phyloP scores from a whole-genome alignment of 1,140 invertebrate genomes.

The Ganaspis sp. region DNA sequence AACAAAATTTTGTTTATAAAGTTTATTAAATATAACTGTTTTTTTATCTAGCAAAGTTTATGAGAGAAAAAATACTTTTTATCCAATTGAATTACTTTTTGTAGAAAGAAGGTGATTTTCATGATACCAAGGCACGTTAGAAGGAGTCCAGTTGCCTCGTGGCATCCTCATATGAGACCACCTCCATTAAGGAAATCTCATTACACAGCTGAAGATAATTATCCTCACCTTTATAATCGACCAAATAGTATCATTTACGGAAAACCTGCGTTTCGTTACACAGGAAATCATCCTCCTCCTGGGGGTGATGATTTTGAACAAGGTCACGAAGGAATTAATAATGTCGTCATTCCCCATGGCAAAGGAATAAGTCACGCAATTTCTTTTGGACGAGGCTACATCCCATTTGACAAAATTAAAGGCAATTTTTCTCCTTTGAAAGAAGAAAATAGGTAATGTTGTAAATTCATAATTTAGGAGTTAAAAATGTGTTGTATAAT shows the following conservation, averaged over 20 bases:
- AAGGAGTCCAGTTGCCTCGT: conserved; percentile 51
- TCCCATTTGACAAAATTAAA: conserved; percentile 63
- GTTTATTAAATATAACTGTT: conserved; percentile 1
- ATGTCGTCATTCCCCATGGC: conserved; percentile 61
- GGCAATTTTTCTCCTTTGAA: conserved; percentile 49
- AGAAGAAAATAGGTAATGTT: conserved; percentile 48
- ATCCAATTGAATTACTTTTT: background rate
- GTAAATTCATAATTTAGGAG: background rate
- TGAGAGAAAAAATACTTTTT: too few relatives aligned
- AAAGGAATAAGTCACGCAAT: conserved; percentile 61
- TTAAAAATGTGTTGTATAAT: background rate
- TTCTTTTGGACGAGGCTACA: conserved; percentile 64
- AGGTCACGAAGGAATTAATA: conserved; percentile 59
- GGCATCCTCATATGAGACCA: conserved; percentile 39
- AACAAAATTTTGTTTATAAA: too few relatives aligned
- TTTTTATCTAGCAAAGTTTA: too few relatives aligned
- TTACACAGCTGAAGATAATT: conserved; percentile 39
- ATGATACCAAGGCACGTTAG: conserved; percentile 60
- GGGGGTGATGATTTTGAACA: conserved; percentile 66
- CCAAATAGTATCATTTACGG: conserved; percentile 33
- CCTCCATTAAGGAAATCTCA: conserved; percentile 42
- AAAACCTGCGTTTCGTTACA: conserved; percentile 41
- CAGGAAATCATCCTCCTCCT: conserved; percentile 50
- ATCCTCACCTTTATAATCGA: conserved; percentile 42
- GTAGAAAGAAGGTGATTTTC: conserved; percentile 62